phyloP scores from a whole-genome alignment of 2,888 invertebrate species.

The Cosmia trapezina region DNA sequence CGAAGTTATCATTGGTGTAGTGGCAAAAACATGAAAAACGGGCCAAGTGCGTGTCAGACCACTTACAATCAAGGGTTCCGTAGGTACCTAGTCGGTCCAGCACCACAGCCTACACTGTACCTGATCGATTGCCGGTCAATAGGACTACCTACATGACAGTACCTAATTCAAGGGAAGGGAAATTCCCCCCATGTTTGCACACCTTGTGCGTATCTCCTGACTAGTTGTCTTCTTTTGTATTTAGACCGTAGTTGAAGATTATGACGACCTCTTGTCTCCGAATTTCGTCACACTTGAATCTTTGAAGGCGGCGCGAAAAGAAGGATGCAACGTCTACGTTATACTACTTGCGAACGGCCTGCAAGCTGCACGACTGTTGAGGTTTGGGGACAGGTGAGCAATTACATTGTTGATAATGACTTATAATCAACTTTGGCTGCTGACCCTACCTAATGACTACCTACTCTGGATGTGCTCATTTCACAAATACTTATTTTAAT shows the following conservation, averaged over 20 bases:
- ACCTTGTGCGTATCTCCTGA: neutral
- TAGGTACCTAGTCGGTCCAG: too few relatives aligned
- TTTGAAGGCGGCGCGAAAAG: constrained; percentile 89
- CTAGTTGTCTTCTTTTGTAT: neutral
- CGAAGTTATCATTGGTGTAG: too few relatives aligned
- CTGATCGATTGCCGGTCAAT: neutral
- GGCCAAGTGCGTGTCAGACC: too few relatives aligned
- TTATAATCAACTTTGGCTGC: neutral
- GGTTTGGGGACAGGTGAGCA: constrained; percentile 92
- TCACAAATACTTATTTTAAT: neutral
- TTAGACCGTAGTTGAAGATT: constrained; percentile 90
- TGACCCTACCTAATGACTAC: neutral
- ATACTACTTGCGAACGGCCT: constrained; percentile 93
- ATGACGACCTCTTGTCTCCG: constrained; percentile 92
- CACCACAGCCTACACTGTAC: too few relatives aligned
- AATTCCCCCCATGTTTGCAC: neutral
- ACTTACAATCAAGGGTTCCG: too few relatives aligned
- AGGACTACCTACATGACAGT: neutral
- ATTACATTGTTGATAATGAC: neutral
- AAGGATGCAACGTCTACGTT: constrained; percentile 93
- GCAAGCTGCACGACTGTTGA: constrained; percentile 92
- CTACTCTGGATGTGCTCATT: neutral
- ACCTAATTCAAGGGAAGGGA: neutral
- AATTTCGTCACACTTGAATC: constrained; percentile 90
- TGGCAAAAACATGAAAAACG: too few relatives aligned